These are phyloP conservation scores for Loris lydekkerianus DNA, from an alignment of 2,797 vertebrate genomes.

Conservation along the genomic window DNA sequence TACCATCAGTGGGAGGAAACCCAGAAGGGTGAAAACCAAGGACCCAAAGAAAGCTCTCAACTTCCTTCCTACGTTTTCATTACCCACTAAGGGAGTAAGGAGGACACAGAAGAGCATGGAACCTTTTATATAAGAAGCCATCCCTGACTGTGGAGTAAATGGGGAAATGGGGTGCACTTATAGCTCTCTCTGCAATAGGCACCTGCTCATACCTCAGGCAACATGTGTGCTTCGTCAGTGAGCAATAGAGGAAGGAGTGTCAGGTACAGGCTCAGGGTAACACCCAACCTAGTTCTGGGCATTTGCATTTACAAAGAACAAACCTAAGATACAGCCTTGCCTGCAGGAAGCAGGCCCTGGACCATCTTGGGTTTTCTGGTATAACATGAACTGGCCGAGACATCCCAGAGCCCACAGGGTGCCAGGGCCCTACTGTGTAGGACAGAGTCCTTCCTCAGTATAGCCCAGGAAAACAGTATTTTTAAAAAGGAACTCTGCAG, in stretches of 20 bases:
- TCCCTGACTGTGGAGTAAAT: neutral
- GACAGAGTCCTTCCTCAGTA: neutral
- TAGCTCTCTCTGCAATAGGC: neutral
- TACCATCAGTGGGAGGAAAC: neutral
- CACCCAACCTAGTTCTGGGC: neutral
- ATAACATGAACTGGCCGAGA: neutral
- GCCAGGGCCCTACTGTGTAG: too few species aligned
- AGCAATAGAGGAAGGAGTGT: neutral
- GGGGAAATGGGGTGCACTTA: neutral
- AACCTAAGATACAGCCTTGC: neutral
- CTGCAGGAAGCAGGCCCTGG: too few species aligned
- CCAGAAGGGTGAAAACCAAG: neutral
- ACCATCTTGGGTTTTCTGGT: neutral
- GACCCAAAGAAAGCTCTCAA: neutral
- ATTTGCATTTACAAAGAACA: neutral
- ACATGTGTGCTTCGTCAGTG: accelerated
- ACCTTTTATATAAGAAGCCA: neutral
- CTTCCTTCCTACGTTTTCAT: neutral
- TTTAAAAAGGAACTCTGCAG: neutral
- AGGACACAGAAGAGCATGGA: neutral
- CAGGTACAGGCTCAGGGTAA: neutral
- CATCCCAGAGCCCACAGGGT: neutral
- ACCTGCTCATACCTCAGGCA: neutral
- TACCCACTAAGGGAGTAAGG: neutral
- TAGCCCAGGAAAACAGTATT: neutral